Percentiles rank a stretch among this genome's conserved stretches.
Evolutionary conservation across 2,797 vertebrate genomes (phyloP).

Genomic region (Notolabrus celidotus): DNA sequence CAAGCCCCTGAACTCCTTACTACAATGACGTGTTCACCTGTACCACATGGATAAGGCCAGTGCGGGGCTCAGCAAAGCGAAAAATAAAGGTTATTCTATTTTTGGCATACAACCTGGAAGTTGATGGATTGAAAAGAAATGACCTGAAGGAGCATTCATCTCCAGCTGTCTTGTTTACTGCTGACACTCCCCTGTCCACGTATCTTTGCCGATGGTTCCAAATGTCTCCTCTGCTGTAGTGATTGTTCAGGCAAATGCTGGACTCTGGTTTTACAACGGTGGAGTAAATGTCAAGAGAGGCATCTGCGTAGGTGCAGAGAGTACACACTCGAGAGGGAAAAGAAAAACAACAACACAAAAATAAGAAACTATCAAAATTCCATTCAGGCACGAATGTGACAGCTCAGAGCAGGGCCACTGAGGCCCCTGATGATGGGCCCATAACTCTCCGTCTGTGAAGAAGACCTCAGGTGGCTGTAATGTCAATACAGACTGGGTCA

Average conservation of each 20-base stretch:
- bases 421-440: constrained; percentile 44
- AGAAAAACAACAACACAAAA: constrained; percentile 46
- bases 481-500: constrained; percentile 49
- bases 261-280: constrained; percentile 30
- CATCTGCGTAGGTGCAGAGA: constrained; percentile 38
- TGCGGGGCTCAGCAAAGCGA: constrained; percentile 30
- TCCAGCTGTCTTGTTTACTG: constrained; percentile 36
- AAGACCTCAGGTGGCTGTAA: constrained; percentile 55
- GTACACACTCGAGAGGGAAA: constrained; percentile 35
- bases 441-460: constrained; percentile 41
- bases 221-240: constrained; percentile 50
- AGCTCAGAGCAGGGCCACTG: constrained; percentile 54
- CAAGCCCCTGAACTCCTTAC: constrained; percentile 17
- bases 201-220: constrained; percentile 21
- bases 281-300: constrained; percentile 58
- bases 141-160: constrained; percentile 45
- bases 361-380: constrained; percentile 66
- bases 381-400: constrained; percentile 80
- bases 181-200: constrained; percentile 12
- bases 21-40: constrained; percentile 39
- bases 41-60: constrained; percentile 29
- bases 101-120: constrained; percentile 65
- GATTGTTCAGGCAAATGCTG: constrained; percentile 25
- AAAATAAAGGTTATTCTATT: constrained; percentile 40
- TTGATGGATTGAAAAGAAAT: constrained; percentile 58